Evolutionary conservation across 1,140 invertebrate genomes (phyloP).

Genomic region (Plutomurus gul): DNA sequence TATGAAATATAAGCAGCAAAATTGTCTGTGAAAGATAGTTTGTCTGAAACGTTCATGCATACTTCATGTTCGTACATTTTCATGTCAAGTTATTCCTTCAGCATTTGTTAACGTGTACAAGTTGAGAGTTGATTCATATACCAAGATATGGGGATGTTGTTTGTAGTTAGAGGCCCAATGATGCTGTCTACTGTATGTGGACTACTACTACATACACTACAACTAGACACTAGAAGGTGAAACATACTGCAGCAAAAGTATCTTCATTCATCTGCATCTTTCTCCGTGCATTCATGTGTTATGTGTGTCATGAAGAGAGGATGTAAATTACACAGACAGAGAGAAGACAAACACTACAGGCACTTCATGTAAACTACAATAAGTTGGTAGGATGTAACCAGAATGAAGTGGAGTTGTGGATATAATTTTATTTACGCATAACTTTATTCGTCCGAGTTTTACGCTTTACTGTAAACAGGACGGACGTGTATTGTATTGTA

Average conservation of each 20-base stretch:
- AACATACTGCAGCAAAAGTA: slow-evolving; percentile 7
- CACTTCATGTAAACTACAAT: not conserved
- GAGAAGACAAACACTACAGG: not conserved
- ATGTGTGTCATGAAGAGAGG: not conserved
- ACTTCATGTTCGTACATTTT: slow-evolving; percentile 14
- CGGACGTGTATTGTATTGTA: too few species aligned
- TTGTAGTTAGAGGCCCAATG: too few species aligned
- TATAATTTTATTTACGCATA: too few species aligned
- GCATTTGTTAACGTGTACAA: not conserved
- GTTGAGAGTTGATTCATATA: too few species aligned
- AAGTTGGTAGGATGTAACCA: too few species aligned
- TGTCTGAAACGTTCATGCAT: slow-evolving; percentile 1
- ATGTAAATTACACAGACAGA: not conserved
- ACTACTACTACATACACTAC: not conserved
- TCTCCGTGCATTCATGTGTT: not conserved
- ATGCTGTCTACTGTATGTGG: not conserved
- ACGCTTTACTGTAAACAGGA: too few species aligned
- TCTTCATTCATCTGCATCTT: slow-evolving; percentile 9
- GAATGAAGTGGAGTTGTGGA: too few species aligned
- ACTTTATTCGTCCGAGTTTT: too few species aligned
- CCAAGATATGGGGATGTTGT: too few species aligned
- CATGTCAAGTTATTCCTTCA: slow-evolving; percentile 12
- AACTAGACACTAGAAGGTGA: not conserved
- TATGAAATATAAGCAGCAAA: not conserved
- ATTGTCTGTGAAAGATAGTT: slow-evolving; percentile 1